Evolutionary conservation across 2,797 vertebrate species (phyloP).

Genomic region (Pipistrellus pipistrellus): DNA sequence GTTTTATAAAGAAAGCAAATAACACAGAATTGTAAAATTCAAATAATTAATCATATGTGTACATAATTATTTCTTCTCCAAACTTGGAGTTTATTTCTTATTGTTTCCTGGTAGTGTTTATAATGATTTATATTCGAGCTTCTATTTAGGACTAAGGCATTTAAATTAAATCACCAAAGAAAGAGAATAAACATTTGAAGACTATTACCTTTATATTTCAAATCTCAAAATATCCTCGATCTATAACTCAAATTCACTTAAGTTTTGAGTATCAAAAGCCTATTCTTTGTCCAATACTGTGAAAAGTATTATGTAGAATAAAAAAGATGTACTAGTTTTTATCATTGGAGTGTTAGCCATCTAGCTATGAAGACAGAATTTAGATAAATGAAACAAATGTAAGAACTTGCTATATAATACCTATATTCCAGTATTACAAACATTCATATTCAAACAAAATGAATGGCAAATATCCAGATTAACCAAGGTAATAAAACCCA

Average conservation of each 20-base stretch:
- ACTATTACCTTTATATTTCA: constrained; percentile 47
- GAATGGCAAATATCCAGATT: neutral
- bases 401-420: constrained; percentile 31
- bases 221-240: constrained; percentile 42
- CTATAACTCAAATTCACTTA: constrained; percentile 51
- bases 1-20: constrained; percentile 49
- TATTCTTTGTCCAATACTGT: neutral
- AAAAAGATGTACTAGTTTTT: constrained; percentile 11
- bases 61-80: constrained; percentile 7
- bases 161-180: constrained; percentile 68
- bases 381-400: constrained; percentile 47
- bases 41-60: constrained; percentile 46
- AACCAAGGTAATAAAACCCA: neutral
- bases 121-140: constrained; percentile 63
- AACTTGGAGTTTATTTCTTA: constrained; percentile 55
- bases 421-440: neutral
- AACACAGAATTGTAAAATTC: constrained; percentile 51
- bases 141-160: constrained; percentile 44
- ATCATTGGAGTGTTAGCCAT: constrained; percentile 11
- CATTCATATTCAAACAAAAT: constrained; percentile 37
- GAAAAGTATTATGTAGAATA: neutral
- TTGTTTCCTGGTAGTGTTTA: constrained; percentile 58
- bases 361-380: neutral
- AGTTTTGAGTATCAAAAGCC: constrained; percentile 42
- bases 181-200: constrained; percentile 60